Evolutionary conservation across 2,888 invertebrate species (phyloP), one percentile per base, ranked within the genome.

Genomic region (Mesopsocus fuscifrons): DNA sequence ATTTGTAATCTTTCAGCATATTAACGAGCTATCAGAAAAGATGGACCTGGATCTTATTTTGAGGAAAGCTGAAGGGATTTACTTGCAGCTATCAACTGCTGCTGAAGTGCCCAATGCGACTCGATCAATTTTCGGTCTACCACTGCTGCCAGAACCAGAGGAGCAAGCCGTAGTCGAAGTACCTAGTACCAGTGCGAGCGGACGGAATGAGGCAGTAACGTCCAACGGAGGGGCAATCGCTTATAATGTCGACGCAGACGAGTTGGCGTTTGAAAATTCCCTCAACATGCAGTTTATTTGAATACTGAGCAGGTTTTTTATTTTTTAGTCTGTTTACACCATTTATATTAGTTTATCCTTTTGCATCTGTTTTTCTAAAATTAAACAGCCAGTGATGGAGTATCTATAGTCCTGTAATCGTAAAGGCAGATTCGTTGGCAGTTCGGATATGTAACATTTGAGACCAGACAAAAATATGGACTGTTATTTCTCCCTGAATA

Each of bases 1-100:
- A n/a, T n/a, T n/a, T n/a, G n/a, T n/a, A n/a, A n/a, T n/a, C 52
- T 70, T 68, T 8, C 64, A 91, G 88, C 92, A 97, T 58, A 82
- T 97, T 48, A 98, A 98, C 63, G 95, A 97, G 58, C 65, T 97
- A 49, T 83, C 88, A 9, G 75, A 84, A 59, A 74, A 79, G 49
- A 75, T 97, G 41, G 79, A 92, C 55, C 67, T 97, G 6, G 77
- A 82, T 46, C 70, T 74, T 49, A 80, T 82, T 41, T 62, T 97
- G 18, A 77, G 78, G 52, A 74, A 77, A 46, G 94, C 95, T 0
- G 95, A 97, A 62, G 85, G 84, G 6, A 91, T 97, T 52, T 94
- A 79, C 62, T 70, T 81, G 52, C 95, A 97, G 61, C 68, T 97
- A 6, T 13, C 15, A 38, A 20, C 16, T 6, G 38, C 38, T 18